Conservation (phyloP, 2,113 vertebrate species). For the Suncus etruscus region DNA sequence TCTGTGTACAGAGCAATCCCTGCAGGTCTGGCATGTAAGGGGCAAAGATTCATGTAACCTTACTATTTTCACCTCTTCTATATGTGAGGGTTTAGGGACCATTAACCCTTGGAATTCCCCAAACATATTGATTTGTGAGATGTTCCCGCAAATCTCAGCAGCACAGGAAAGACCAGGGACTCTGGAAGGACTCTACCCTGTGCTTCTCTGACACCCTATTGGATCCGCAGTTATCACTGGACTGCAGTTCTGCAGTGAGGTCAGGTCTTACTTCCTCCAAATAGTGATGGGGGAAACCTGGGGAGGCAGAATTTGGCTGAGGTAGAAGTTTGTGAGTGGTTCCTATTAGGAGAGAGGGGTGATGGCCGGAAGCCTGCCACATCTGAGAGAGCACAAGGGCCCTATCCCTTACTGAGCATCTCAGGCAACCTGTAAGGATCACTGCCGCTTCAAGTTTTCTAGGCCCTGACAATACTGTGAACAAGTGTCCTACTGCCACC, state of each 20-base stretch:
- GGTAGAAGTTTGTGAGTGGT: not conserved
- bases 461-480: not conserved
- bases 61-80: not conserved
- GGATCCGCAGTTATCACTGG: rapidly evolving
- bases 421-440: not conserved
- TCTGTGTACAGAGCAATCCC: not conserved
- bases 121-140: not conserved
- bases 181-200: not conserved
- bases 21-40: not conserved
- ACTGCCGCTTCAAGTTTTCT: not conserved
- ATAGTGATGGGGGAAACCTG: not conserved
- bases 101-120: slow-evolving; percentile 15
- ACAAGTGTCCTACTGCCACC: not conserved
- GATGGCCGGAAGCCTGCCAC: not conserved
- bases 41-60: not conserved
- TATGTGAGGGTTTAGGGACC: not conserved
- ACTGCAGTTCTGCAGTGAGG: not conserved
- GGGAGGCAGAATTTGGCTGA: not conserved
- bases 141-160: not conserved
- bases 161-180: not conserved
- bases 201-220: rapidly evolving
- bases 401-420: not conserved
- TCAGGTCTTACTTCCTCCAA: not conserved
- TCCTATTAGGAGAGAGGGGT: not conserved
- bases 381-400: no score